phyloP scores from a whole-genome alignment of 2,113 vertebrate species.

The Syrmaticus mikado region DNA sequence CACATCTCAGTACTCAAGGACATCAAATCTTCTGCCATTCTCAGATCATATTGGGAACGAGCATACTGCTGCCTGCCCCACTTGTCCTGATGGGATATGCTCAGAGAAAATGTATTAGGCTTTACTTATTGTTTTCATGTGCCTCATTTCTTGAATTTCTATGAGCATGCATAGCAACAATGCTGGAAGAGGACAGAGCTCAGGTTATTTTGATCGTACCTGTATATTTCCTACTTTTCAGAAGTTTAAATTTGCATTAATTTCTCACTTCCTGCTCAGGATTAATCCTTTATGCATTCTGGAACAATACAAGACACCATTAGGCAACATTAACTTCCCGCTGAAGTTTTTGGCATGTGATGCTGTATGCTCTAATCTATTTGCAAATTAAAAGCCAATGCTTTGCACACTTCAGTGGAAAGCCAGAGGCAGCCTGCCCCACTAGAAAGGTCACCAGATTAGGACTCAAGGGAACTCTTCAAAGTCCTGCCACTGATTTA shows the following conservation, averaged over 20 bases:
- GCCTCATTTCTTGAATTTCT: not conserved
- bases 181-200: not conserved
- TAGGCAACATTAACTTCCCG: conserved; percentile 50
- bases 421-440: conserved; percentile 67
- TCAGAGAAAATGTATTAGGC: not conserved
- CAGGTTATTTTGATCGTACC: not conserved
- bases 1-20: not conserved
- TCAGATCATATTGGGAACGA: not conserved
- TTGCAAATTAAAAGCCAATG: conserved; percentile 64
- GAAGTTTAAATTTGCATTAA: conserved; percentile 7
- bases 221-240: not conserved
- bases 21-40: not conserved
- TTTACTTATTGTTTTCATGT: not conserved
- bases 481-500: conserved; percentile 62
- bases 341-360: conserved; percentile 48
- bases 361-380: conserved; percentile 53
- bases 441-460: conserved; percentile 64
- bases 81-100: not conserved
- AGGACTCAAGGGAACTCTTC: conserved; percentile 50
- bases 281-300: conserved; percentile 29
- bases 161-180: not conserved
- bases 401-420: conserved; percentile 67
- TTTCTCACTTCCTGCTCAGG: conserved; percentile 7
- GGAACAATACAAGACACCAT: conserved; percentile 20
- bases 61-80: not conserved